phyloP scores from a whole-genome alignment of 1,140 invertebrate species.

The Drosophila biarmipes region DNA sequence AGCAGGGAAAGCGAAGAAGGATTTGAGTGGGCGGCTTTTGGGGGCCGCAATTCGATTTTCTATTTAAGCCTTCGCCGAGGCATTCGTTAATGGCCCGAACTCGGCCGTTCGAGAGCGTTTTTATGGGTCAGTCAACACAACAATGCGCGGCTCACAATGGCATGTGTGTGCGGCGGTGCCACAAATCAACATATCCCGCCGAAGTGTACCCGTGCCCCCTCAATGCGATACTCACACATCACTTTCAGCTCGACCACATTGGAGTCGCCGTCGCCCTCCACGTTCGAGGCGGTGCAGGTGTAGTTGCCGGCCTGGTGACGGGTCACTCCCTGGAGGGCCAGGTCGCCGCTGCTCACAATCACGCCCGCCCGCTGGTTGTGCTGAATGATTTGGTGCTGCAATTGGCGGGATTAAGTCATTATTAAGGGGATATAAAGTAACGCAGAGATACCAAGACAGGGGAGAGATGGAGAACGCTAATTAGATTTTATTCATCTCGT shows the following conservation, averaged over 20 bases:
- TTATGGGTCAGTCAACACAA: conserved; percentile 21
- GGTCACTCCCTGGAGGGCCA: conserved; percentile 91
- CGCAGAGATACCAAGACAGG: neutral
- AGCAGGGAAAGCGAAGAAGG: neutral
- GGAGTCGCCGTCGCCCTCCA: conserved; percentile 94
- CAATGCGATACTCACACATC: conserved; percentile 91
- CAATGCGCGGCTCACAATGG: conserved; percentile 3
- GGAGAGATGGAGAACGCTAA: neutral
- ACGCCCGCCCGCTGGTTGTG: conserved; percentile 92
- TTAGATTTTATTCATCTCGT: neutral
- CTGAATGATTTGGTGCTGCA: conserved; percentile 91
- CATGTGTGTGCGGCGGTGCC: neutral
- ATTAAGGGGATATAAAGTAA: neutral
- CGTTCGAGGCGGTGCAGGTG: conserved; percentile 94
- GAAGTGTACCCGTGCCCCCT: neutral
- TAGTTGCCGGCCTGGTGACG: conserved; percentile 93
- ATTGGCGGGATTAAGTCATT: conserved; percentile 44
- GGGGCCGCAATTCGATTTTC: conserved; percentile 49
- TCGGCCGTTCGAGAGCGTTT: conserved; percentile 7
- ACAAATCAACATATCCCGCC: conserved; percentile 20
- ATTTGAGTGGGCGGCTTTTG: conserved; percentile 16
- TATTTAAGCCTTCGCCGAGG: conserved; percentile 31
- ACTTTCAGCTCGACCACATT: conserved; percentile 92
- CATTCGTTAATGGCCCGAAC: conserved; percentile 48
- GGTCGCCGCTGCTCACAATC: conserved; percentile 92